Conservation (phyloP, 2,888 invertebrate genomes). For the Tetragonisca angustula region DNA sequence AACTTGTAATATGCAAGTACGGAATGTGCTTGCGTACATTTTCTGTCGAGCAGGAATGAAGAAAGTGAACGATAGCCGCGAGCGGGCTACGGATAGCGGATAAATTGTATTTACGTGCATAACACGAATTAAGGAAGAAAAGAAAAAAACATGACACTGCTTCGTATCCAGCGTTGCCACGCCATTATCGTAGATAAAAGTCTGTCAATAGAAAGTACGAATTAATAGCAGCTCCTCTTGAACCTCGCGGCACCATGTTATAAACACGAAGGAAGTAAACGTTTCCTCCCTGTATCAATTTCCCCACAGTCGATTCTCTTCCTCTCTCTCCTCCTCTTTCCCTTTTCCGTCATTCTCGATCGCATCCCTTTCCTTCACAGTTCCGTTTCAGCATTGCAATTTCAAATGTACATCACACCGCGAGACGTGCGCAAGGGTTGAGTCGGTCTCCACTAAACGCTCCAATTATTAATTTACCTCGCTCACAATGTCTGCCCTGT, state of each 20-base stretch:
- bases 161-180: slow-evolving; percentile 22
- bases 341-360: not conserved
- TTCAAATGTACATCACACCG: slow-evolving; percentile 41
- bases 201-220: slow-evolving; percentile 41
- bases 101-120: slow-evolving; percentile 11
- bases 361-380: not conserved
- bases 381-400: slow-evolving; percentile 35
- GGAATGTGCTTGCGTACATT: not conserved
- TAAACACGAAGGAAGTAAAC: slow-evolving; percentile 26
- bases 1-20: not conserved
- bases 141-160: not conserved
- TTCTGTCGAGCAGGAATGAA: not conserved
- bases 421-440: slow-evolving; percentile 5
- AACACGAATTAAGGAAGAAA: slow-evolving; percentile 16
- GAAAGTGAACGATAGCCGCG: not conserved
- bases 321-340: not conserved
- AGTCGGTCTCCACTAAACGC: slow-evolving; percentile 63
- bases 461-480: slow-evolving; percentile 79
- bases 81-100: not conserved
- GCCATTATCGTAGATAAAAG: slow-evolving; percentile 46
- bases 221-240: slow-evolving; percentile 23
- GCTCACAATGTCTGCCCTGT: slow-evolving; percentile 69
- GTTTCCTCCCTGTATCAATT: slow-evolving; percentile 36
- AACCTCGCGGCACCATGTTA: slow-evolving; percentile 3
- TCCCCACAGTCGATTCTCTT: not conserved